A percentile compares a stretch with the other conserved stretches of the same genome.
phyloP scores from a whole-genome alignment of 2,113 vertebrate species.

The Microcebus ravelobensis region DNA sequence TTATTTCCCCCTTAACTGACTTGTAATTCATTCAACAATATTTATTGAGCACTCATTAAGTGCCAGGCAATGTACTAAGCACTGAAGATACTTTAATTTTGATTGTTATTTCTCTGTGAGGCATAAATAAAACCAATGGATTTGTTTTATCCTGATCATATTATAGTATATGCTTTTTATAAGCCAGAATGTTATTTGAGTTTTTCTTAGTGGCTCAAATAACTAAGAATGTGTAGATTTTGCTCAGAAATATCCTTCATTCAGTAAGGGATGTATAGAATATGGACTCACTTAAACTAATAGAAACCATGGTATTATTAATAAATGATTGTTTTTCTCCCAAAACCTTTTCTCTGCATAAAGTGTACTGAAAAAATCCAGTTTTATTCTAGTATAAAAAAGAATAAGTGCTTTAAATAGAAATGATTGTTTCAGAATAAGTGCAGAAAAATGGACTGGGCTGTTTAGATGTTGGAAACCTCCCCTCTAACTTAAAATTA shows the following conservation, averaged over 20 bases:
- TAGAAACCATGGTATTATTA: not conserved
- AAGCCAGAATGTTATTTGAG: not conserved
- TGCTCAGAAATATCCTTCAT: not conserved
- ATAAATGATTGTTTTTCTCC: not conserved
- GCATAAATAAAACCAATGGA: not conserved
- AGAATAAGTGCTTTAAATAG: slow-evolving; percentile 5
- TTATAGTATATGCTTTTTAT: not conserved
- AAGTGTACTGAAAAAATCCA: not conserved
- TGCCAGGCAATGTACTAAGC: not conserved
- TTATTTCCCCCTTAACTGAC: not conserved
- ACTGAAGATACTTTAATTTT: slow-evolving; percentile 5
- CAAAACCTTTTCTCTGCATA: not conserved
- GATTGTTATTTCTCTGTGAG: not conserved
- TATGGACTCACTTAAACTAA: not conserved
- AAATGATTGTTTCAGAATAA: not conserved
- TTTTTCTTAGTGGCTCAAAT: not conserved
- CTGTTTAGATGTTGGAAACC: not conserved
- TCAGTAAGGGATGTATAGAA: not conserved
- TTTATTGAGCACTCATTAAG: slow-evolving; percentile 14
- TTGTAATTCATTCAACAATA: slow-evolving; percentile 45
- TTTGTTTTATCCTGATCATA: not conserved
- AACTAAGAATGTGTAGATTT: not conserved
- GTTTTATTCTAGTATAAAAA: not conserved
- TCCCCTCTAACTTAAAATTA: not conserved
- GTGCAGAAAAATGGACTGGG: not conserved